Percentiles rank a stretch among this genome's conserved stretches.
These are phyloP conservation scores for Papilio elwesi DNA, from an alignment of 2,888 invertebrate genomes.

Conservation along the genomic window DNA sequence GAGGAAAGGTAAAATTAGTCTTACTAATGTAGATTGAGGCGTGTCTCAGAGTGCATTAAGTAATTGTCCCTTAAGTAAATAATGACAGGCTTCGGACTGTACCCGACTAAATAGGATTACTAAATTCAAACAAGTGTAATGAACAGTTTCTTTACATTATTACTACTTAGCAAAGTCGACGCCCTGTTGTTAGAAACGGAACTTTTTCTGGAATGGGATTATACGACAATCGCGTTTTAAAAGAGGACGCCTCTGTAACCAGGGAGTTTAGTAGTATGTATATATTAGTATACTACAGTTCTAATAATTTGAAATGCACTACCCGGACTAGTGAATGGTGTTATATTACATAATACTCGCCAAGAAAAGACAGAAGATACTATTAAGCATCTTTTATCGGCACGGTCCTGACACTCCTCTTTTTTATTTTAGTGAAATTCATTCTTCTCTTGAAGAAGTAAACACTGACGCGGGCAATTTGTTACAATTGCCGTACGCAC, in stretches of 20 bases:
- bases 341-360: too few species aligned
- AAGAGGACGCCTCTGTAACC: background rate
- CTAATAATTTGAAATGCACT: too few species aligned
- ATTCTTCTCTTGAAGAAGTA: too few species aligned
- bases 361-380: too few species aligned
- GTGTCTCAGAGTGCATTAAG: conserved; percentile 14
- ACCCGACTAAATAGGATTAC: background rate
- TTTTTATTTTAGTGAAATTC: too few species aligned
- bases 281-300: too few species aligned
- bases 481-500: too few species aligned
- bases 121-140: conserved; percentile 7
- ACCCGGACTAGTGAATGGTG: too few species aligned
- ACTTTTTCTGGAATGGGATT: conserved; percentile 2
- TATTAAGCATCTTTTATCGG: too few species aligned
- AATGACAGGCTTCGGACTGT: conserved; percentile 10
- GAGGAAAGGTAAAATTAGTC: conserved; percentile 2
- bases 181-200: conserved; percentile 1
- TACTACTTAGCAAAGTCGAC: conserved; percentile 6
- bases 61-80: conserved; percentile 22
- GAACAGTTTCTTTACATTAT: conserved; percentile 16
- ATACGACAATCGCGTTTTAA: conserved; percentile 17
- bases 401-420: too few species aligned
- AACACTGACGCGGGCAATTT: too few species aligned
- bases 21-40: background rate
- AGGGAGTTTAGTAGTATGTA: too few species aligned